Percentiles rank a stretch among this genome's conserved stretches.
Evolutionary conservation across 2,797 vertebrate species (phyloP).

Genomic region (Sus cebifrons): DNA sequence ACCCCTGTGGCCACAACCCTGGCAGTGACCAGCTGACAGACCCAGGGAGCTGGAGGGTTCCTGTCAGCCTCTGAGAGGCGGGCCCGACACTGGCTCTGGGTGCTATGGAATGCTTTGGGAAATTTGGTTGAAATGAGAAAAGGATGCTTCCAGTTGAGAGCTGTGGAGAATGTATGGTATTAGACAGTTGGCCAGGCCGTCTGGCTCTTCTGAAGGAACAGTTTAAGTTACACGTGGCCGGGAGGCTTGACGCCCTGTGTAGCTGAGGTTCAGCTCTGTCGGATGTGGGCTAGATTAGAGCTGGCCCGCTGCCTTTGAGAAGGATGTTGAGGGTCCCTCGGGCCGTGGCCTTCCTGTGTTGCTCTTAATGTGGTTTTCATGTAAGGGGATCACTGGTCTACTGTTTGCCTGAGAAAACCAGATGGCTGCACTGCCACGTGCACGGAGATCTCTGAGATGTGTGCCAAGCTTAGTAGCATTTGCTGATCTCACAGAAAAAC

Average conservation of each 20-base stretch:
- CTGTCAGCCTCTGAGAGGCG: neutral
- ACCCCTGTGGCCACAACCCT: neutral
- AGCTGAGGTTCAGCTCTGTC: neutral
- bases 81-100: neutral
- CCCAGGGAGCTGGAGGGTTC: neutral
- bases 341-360: neutral
- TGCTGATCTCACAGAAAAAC: constrained; percentile 52
- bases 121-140: constrained; percentile 76
- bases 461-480: constrained; percentile 51
- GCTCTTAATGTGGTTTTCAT: constrained; percentile 5
- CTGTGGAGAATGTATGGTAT: neutral
- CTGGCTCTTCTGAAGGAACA: neutral
- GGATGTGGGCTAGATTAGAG: neutral
- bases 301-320: neutral
- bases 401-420: constrained; percentile 66
- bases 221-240: neutral
- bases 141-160: constrained; percentile 61
- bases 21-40: neutral
- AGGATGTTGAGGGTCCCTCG: neutral
- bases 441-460: constrained; percentile 52
- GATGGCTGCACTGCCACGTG: constrained; percentile 34
- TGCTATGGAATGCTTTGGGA: constrained; percentile 51
- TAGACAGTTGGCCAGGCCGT: neutral
- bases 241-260: neutral
- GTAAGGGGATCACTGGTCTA: constrained; percentile 54